Conservation (phyloP, 2,888 invertebrate species). For the Micoletzkya japonica region DNA sequence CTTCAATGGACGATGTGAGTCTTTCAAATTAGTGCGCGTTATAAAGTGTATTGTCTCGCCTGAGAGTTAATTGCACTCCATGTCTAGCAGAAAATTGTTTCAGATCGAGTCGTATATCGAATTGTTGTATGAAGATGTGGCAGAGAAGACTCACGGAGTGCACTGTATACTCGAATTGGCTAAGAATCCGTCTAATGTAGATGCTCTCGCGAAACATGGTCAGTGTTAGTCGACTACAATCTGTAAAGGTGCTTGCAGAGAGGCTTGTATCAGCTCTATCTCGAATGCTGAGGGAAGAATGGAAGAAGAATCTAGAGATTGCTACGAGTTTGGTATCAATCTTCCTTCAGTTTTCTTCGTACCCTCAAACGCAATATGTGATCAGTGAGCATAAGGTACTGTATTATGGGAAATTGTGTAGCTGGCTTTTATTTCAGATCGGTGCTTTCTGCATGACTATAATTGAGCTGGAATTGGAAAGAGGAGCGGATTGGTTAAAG, state of each 20-base stretch:
- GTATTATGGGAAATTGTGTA: background rate
- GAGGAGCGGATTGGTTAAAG: slow-evolving; percentile 84
- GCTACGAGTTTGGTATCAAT: slow-evolving; percentile 94
- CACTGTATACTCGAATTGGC: slow-evolving; percentile 87
- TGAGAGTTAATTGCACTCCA: background rate
- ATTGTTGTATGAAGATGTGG: slow-evolving; percentile 85
- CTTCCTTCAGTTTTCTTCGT: slow-evolving; percentile 95
- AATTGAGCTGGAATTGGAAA: slow-evolving; percentile 87
- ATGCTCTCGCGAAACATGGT: slow-evolving; percentile 91
- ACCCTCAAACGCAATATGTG: slow-evolving; percentile 89
- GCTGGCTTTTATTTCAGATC: slow-evolving; percentile 44
- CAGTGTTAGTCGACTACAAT: slow-evolving; percentile 41
- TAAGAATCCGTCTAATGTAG: slow-evolving; percentile 88
- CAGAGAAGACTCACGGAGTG: slow-evolving; percentile 85
- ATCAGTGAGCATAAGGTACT: slow-evolving; percentile 89
- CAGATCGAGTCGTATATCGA: slow-evolving; percentile 82
- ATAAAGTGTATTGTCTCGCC: too few relatives aligned
- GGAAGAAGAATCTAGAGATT: slow-evolving; percentile 91
- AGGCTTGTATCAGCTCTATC: slow-evolving; percentile 91
- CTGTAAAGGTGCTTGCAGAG: slow-evolving; percentile 66
- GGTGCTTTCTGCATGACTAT: slow-evolving; percentile 95
- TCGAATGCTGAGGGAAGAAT: slow-evolving; percentile 92
- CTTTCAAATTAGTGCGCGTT: background rate
- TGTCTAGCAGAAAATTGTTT: slow-evolving; percentile 71
- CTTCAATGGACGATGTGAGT: slow-evolving; percentile 42